Percentiles rank a stretch among this genome's conserved stretches.
phyloP scores from a whole-genome alignment of 2,113 vertebrate species.

The Vanacampus margaritifer region DNA sequence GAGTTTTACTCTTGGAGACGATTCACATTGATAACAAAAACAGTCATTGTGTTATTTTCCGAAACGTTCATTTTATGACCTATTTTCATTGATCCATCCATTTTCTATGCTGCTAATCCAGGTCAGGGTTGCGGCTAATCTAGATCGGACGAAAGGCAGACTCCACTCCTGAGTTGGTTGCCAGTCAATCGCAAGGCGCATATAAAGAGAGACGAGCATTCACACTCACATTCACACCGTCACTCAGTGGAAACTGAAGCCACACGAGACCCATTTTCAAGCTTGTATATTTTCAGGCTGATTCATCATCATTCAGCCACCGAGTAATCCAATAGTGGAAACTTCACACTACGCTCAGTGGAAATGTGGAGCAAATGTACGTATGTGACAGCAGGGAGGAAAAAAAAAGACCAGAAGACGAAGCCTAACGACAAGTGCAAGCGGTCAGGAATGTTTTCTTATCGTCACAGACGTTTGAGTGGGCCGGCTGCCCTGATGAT shows the following conservation, averaged over 20 bases:
- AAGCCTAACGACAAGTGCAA: constrained; percentile 17
- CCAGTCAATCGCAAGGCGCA: too few species aligned
- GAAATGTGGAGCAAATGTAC: not conserved
- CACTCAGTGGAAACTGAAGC: not conserved
- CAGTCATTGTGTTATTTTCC: not conserved
- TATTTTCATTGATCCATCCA: not conserved
- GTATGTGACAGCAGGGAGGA: not conserved
- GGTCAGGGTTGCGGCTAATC: not conserved
- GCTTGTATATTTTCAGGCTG: not conserved
- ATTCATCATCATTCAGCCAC: not conserved
- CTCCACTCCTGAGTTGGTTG: not conserved
- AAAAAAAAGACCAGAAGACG: constrained; percentile 10
- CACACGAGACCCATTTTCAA: not conserved
- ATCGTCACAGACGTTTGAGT: constrained; percentile 31
- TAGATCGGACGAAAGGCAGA: not conserved
- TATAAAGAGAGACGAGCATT: not conserved
- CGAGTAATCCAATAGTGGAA: constrained; percentile 33
- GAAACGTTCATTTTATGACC: not conserved
- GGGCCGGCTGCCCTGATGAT: constrained; percentile 43
- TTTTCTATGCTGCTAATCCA: not conserved
- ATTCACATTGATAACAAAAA: too few species aligned
- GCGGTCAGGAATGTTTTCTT: constrained; percentile 57
- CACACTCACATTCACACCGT: not conserved
- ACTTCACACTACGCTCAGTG: constrained; percentile 32
- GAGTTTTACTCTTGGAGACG: too few species aligned